Evolutionary conservation across 2,797 vertebrate genomes (phyloP), one percentile per base, ranked within the genome.

Genomic region (Enteromius mattozi): DNA sequence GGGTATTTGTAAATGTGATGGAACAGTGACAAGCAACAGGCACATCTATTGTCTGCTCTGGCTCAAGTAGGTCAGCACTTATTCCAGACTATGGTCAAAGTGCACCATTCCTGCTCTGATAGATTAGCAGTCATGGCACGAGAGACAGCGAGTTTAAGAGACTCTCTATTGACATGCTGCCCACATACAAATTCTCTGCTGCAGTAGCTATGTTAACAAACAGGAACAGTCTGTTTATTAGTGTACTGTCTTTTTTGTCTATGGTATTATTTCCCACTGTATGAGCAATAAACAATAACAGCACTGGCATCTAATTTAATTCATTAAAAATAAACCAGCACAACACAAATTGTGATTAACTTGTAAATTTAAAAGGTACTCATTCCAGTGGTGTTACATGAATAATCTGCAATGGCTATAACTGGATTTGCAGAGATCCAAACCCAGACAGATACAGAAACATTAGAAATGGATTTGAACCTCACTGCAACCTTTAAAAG

Each of bases 131-230:
- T 35, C 13, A 63, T 35, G 42, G 56, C 37, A 21, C 1, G 27
- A 8, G 30, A 74, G 80, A 65, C 37, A 79, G 61, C 3, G 12
- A 85, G 30, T 78, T 59, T 24, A 12, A 65, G 21, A 76, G 19
- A 24, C 12, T 56, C 12, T 37, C 33, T 77, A 37, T 47, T 71
- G 54, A 69, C 47, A 72, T 72, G 75, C 66, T 77, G 69, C 66
- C 74, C 85, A 84, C 30, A 85, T 75, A 70, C 24, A 84, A 51
- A 81, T 84, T 45, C 35, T 30, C 75, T 82, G 68, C 65, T 78
- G 49, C 42, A 81, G 69, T 27, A 40, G 54, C n/a, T 19, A 17
- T 40, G 75, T 82, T 85, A 72, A 47, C 59, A 82, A 79, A 78
- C 42, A 85, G 72, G 66, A 80, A 42, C 33, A 82, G 3, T 68